Evolutionary conservation across 2,888 invertebrate genomes (phyloP).

Genomic region (Proisotoma minuta): DNA sequence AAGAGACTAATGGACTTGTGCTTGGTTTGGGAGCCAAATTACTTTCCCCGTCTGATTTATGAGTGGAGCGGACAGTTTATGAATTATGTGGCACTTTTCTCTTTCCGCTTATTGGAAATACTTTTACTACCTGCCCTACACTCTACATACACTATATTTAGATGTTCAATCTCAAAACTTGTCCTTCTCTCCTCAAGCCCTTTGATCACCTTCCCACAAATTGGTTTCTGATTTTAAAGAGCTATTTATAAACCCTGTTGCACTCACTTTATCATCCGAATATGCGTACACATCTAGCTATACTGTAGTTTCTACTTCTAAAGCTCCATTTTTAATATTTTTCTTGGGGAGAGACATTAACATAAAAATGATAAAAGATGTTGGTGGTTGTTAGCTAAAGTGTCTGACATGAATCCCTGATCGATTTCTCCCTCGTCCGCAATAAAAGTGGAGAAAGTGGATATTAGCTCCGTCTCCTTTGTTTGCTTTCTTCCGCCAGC

Average conservation of each 20-base stretch:
- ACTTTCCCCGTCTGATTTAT: too few relatives aligned
- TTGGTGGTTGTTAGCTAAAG: not conserved
- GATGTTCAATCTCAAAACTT: too few relatives aligned
- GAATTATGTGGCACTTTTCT: not conserved
- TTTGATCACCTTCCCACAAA: too few relatives aligned
- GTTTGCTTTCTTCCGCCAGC: slow-evolving; percentile 23
- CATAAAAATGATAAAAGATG: not conserved
- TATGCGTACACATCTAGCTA: too few relatives aligned
- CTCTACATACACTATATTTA: not conserved
- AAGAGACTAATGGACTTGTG: too few relatives aligned
- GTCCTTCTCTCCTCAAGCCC: too few relatives aligned
- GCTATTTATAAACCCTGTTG: too few relatives aligned
- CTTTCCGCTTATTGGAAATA: not conserved
- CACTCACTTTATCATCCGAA: too few relatives aligned
- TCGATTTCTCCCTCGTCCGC: slow-evolving; percentile 12
- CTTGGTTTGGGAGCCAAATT: too few relatives aligned
- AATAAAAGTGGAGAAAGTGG: slow-evolving; percentile 10
- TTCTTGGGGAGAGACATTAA: slow-evolving; percentile 3
- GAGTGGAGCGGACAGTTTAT: not conserved
- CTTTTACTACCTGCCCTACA: not conserved
- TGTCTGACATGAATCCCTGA: slow-evolving; percentile 15
- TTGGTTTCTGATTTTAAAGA: too few relatives aligned
- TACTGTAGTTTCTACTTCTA: too few relatives aligned
- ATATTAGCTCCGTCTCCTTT: slow-evolving; percentile 37
- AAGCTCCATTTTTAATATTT: too few relatives aligned